Evolutionary conservation across 2,797 vertebrate genomes (phyloP), one percentile per base, ranked within the genome.

Genomic region (Tapera naevia): DNA sequence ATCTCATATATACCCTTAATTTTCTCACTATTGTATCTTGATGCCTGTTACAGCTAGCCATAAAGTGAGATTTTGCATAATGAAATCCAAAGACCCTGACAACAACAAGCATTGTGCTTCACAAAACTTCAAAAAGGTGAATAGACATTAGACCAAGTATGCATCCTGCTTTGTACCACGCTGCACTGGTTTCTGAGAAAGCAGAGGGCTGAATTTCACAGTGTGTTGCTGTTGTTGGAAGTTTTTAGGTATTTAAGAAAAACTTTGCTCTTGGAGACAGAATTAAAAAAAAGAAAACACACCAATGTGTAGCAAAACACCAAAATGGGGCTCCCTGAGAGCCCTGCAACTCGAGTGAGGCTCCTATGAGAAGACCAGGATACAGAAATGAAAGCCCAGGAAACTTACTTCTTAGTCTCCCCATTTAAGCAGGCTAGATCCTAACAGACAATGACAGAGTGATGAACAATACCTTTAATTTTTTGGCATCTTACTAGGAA

Each of bases 341-440:
- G 18, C 23, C 56, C 2, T 13, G n/a, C 58, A 79, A 41, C 3
- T 5, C 0, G 2, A 37, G n/a, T 24, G 15, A n/a, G 58, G 32
- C 10, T 67, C 33, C 58, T 65, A 25, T 16, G 7, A 5, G 35
- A 80, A n/a, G 27, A 67, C 27, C 25, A 12, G 15, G 48, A 83
- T 21, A 48, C 1, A 3, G 41, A 66, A 89, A 45, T 0, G 0
- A 58, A 80, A 91, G 43, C 21, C 24, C n/a, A 51, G 28, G 15
- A 87, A 89, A 60, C 14, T 7, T 35, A 57, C 4, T 54, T 33
- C 15, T 67, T 46, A 75, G 9, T 41, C 84, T 81, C 57, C 17
- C 39, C 35, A 13, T 58, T 56, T 54, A 61, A 70, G 33, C 30
- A 56, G 18, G 48, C 24, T 53, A 71, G 22, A 81, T 17, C 19